These are phyloP conservation scores for Mythimna impura DNA, from an alignment of 2,888 invertebrate genomes.

Conservation along the genomic window DNA sequence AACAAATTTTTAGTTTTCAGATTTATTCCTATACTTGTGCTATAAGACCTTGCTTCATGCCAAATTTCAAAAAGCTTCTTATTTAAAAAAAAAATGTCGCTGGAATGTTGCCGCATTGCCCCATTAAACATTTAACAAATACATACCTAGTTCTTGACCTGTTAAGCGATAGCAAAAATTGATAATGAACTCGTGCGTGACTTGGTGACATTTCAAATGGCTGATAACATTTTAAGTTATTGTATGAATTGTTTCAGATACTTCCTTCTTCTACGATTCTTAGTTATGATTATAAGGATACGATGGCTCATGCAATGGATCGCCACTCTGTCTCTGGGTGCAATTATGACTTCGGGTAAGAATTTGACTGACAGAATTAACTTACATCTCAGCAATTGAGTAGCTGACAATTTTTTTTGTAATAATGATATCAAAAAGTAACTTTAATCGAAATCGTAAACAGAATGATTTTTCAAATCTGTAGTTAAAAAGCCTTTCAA, in stretches of 20 bases:
- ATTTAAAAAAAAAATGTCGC: too few relatives aligned
- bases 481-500: too few relatives aligned
- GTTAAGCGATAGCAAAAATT: not conserved
- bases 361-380: not conserved
- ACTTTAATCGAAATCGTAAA: too few relatives aligned
- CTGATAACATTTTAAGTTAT: slow-evolving; percentile 2
- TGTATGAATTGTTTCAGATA: slow-evolving; percentile 78
- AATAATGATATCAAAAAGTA: too few relatives aligned
- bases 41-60: too few relatives aligned
- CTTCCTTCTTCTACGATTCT: slow-evolving; percentile 68
- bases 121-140: not conserved
- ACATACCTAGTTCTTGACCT: not conserved
- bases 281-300: slow-evolving; percentile 87
- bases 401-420: too few relatives aligned
- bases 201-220: slow-evolving; percentile 2
- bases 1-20: too few relatives aligned
- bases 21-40: too few relatives aligned
- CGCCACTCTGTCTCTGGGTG: slow-evolving; percentile 68
- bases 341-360: slow-evolving; percentile 81
- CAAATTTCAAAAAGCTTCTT: too few relatives aligned
- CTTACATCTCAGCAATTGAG: not conserved
- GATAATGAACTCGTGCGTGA: slow-evolving; percentile 3
- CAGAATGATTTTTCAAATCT: too few relatives aligned
- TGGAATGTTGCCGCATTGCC: not conserved
- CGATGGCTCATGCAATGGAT: slow-evolving; percentile 81